These are phyloP conservation scores for Ctena decussata DNA, from an alignment of 2,888 invertebrate genomes.

Conservation along the genomic window DNA sequence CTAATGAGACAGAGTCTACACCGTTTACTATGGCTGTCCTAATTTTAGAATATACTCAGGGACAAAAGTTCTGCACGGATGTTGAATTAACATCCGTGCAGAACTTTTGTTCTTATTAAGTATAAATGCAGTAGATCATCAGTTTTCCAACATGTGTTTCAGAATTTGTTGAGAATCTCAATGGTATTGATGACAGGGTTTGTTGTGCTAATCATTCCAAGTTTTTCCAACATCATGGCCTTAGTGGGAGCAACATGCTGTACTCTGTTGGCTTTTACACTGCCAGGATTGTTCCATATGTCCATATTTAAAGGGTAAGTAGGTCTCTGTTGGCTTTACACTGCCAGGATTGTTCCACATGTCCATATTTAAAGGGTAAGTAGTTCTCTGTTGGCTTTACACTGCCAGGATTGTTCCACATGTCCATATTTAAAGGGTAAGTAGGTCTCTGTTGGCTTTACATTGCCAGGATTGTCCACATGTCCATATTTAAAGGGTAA, in stretches of 20 bases:
- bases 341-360: constrained; percentile 87
- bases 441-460: constrained; percentile 82
- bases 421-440: constrained; percentile 85
- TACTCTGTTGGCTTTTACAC: constrained; percentile 87
- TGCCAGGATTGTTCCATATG: constrained; percentile 87
- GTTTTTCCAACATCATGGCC: constrained; percentile 87
- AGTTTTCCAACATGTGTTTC: constrained; percentile 45
- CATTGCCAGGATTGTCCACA: constrained; percentile 87
- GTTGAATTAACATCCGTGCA: no score
- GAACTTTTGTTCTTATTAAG: no score
- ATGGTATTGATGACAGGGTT: constrained; percentile 86
- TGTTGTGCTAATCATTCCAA: constrained; percentile 86
- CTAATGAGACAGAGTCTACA: no score
- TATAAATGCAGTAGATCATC: no score
- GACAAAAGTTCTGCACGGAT: no score
- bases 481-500: constrained; percentile 85
- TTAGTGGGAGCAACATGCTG: constrained; percentile 87
- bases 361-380: constrained; percentile 84
- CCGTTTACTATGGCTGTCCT: no score
- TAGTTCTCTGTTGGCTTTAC: constrained; percentile 83
- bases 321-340: constrained; percentile 82
- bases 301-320: constrained; percentile 85
- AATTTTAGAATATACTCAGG: no score
- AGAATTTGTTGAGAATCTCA: constrained; percentile 85
- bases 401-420: constrained; percentile 87